Evolutionary conservation across 1,140 invertebrate genomes (phyloP), one percentile per base, ranked within the genome.

Genomic region (Scaptomyza hsui): DNA sequence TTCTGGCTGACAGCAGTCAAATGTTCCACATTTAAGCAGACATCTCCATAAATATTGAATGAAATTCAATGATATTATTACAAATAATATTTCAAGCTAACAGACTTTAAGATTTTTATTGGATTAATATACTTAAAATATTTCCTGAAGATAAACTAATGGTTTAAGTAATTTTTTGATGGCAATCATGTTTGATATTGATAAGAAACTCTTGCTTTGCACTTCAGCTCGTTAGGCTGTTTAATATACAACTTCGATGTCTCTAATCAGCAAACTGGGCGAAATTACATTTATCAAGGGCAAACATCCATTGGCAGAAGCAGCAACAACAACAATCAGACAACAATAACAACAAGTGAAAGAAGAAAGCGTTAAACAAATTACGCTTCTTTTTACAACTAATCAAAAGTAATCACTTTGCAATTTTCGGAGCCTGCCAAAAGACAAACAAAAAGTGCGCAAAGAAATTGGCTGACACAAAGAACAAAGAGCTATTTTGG

Each of bases 351-450:
- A 52, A 67, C 48, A 47, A 53, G 16, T 15, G 4, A 18, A 29
- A 16, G 15, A 19, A 29, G 10, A 52, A 26, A n/a, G 59, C 74
- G 72, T 82, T 86, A 89, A 88, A 89, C 83, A 89, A 89, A 89
- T 88, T 89, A 78, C 82, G 78, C 70, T 86, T 82, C 82, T 88
- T 88, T 86, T 88, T 82, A 68, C 82, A 88, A 88, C 82, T 89
- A 88, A 88, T 88, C 82, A 88, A 88, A 88, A 88, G 82, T 88
- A 88, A 88, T 88, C 82, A 88, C 83, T 88, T 78, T 88, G 82
- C 82, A 83, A 83, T 83, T 83, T 83, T 76, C 47, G 57, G 39
- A 21, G 61, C 70, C 61, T 53, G 65, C 32, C 78, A 68, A 78
- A 89, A 88, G 75, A 89, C 80, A 82, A 88, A 88, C 83, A 88